Evolutionary conservation across 2,113 vertebrate genomes (phyloP), one percentile per base, ranked within the genome.

Genomic region (Phylloscopus whistleri): DNA sequence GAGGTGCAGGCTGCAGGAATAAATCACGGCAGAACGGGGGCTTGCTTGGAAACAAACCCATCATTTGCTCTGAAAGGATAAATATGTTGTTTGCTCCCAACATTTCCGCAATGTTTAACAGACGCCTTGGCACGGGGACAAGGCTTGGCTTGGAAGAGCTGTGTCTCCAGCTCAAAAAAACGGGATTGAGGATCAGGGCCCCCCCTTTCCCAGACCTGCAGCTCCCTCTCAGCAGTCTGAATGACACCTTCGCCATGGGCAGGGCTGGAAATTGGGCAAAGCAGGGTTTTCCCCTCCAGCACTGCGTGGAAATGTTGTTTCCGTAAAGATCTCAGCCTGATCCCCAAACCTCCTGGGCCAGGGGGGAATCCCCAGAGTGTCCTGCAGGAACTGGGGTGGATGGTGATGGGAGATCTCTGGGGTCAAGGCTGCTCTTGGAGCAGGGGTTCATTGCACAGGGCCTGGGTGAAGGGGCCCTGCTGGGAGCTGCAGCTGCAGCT

Each of bases 21-120:
- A 97, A 97, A 98, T 98, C 97, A 97, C 13, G 48, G n/a, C 80
- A 86, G 91, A 94, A 68, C 16, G 26, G 88, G 94, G 94, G 48
- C 87, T 55, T 83, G 55, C 83, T 93, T 53, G 67, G 90, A 96
- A 97, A 93, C 96, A 97, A 96, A 97, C 96, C 95, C 84, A 89
- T 97, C 94, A 93, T 74, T 67, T 95, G 53, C 95, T 96, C 48
- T 88, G 91, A 96, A 51, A 75, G 91, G 83, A 80, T 79, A 93
- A 92, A 93, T 91, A 80, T 66, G 77, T 91, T 95, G 91, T 81
- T 97, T 92, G 59, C 59, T 44, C 35, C 6, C 15, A 84, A 83
- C 46, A 8, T 77, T 96, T 92, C 70, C 30, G 82, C 84, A 87
- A 8, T 79, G 27, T 76, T 81, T 93, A 90, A 87, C 70, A 85